These are phyloP conservation scores for Sphaeramia orbicularis DNA, from an alignment of 2,797 vertebrate genomes.

Conservation along the genomic window DNA sequence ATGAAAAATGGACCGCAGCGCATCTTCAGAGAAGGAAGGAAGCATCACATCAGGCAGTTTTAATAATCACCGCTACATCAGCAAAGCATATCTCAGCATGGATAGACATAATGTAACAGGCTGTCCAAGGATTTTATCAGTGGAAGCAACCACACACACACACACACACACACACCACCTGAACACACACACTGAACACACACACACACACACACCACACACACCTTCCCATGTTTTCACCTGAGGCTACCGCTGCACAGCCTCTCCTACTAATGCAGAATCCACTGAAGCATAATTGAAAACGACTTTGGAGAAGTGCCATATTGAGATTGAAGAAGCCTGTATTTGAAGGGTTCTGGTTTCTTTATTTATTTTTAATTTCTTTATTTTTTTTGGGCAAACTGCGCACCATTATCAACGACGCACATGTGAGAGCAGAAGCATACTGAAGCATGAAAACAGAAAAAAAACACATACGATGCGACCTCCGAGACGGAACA, in stretches of 20 bases:
- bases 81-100: conserved; percentile 68
- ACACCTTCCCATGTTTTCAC: conserved; percentile 49
- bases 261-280: conserved; percentile 74
- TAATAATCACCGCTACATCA: conserved; percentile 77
- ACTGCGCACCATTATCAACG: no score
- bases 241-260: conserved; percentile 58
- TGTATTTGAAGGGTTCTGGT: conserved; percentile 69
- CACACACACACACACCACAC: background rate
- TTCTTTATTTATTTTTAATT: no score
- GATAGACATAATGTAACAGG: conserved; percentile 64
- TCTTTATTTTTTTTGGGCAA: no score
- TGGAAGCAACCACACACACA: conserved; percentile 50
- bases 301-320: conserved; percentile 81
- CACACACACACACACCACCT: conserved; percentile 3
- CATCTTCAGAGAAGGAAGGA: conserved; percentile 49
- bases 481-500: no score
- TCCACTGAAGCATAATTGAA: conserved; percentile 81
- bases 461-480: no score
- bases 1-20: conserved; percentile 27
- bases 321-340: conserved; percentile 68
- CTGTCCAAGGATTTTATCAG: conserved; percentile 75
- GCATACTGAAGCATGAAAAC: conserved; percentile 58
- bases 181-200: no score
- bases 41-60: conserved; percentile 63
- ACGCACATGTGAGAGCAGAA: conserved; percentile 48